Evolutionary conservation across 2,888 invertebrate genomes (phyloP).

Genomic region (Eilema sororculum): DNA sequence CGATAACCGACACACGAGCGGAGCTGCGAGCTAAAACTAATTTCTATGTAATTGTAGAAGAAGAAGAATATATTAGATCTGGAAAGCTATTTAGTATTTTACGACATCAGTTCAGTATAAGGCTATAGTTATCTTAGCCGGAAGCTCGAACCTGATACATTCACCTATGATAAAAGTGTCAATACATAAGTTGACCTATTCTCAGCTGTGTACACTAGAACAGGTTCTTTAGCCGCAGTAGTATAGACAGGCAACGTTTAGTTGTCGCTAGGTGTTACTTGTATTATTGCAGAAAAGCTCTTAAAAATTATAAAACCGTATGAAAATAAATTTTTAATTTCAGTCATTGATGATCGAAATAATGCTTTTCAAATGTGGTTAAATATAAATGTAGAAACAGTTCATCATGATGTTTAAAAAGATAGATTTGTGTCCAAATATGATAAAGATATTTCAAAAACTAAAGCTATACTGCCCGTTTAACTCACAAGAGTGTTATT

Average conservation of each 20-base stretch:
- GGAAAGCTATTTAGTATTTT: not conserved
- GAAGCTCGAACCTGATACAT: not conserved
- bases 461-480: not conserved
- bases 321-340: too few relatives aligned
- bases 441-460: not conserved
- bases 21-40: too few relatives aligned
- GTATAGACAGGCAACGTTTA: constrained; percentile 26
- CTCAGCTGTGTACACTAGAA: constrained; percentile 11
- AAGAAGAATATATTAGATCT: too few relatives aligned
- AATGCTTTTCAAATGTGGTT: too few relatives aligned
- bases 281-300: not conserved
- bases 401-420: too few relatives aligned
- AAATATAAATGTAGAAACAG: too few relatives aligned
- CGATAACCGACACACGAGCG: too few relatives aligned
- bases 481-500: not conserved
- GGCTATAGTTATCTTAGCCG: not conserved
- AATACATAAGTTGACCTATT: constrained; percentile 20
- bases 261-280: not conserved
- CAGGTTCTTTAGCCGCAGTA: constrained; percentile 22
- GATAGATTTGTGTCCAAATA: too few relatives aligned
- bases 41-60: too few relatives aligned
- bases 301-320: too few relatives aligned
- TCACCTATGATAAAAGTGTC: constrained; percentile 2
- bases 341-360: too few relatives aligned
- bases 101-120: not conserved